phyloP scores from a whole-genome alignment of 2,888 invertebrate species.

The Tricholauxania praeusta region DNA sequence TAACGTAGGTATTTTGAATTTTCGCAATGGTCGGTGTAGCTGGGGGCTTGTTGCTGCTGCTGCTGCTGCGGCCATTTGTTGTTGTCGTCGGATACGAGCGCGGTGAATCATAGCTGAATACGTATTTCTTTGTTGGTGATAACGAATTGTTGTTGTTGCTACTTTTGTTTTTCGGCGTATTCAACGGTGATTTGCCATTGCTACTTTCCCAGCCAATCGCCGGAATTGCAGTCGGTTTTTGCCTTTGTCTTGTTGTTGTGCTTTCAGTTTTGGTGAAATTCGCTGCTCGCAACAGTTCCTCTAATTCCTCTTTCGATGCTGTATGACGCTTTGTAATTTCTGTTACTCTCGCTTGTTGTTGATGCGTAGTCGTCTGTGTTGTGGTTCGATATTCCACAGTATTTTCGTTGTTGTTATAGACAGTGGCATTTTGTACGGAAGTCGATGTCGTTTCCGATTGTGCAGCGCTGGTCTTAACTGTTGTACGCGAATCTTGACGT shows the following conservation, averaged over 20 bases:
- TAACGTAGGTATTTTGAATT: conserved; percentile 55
- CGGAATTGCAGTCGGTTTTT: not conserved
- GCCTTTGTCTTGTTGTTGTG: not conserved
- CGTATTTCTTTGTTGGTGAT: conserved; percentile 37
- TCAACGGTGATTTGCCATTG: conserved; percentile 34
- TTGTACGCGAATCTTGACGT: conserved; percentile 59
- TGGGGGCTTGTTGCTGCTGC: conserved; percentile 18
- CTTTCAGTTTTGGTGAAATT: conserved; percentile 46
- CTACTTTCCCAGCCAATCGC: conserved; percentile 2
- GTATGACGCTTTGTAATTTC: conserved; percentile 58
- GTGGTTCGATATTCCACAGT: conserved; percentile 56
- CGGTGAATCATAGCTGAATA: conserved; percentile 47
- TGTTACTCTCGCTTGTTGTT: conserved; percentile 55
- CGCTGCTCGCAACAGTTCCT: conserved; percentile 52
- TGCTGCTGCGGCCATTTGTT: conserved; percentile 17
- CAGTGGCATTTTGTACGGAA: conserved; percentile 58
- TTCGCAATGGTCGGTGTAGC: conserved; percentile 51
- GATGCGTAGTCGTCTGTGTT: conserved; percentile 61
- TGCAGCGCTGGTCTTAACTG: conserved; percentile 57
- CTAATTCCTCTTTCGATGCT: conserved; percentile 56
- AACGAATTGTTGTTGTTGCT: conserved; percentile 37
- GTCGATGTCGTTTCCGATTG: conserved; percentile 59
- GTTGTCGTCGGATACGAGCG: conserved; percentile 19
- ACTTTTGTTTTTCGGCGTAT: conserved; percentile 44
- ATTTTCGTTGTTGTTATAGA: conserved; percentile 55